phyloP scores from a whole-genome alignment of 2,797 vertebrate genomes.

The Trichosurus vulpecula region DNA sequence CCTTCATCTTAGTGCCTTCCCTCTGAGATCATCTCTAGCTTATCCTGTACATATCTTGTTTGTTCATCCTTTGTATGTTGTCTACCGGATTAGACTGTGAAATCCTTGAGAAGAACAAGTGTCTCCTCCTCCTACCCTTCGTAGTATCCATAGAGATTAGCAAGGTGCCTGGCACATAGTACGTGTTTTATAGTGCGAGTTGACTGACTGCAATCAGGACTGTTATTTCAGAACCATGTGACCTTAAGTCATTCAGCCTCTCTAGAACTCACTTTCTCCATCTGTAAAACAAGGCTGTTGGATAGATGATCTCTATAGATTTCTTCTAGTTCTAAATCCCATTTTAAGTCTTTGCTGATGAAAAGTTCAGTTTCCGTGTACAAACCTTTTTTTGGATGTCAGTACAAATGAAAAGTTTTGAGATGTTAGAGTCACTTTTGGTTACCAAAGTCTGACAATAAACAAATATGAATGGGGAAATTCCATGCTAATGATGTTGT shows the following conservation, averaged over 20 bases:
- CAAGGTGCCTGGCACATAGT: too few species aligned
- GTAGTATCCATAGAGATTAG: too few species aligned
- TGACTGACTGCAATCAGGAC: neutral
- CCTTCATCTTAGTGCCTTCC: neutral
- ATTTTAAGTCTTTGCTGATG: neutral
- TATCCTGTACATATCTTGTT: neutral
- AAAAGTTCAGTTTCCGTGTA: neutral
- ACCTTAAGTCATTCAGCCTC: neutral
- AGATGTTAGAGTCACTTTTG: neutral
- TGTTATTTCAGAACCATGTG: neutral
- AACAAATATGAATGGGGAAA: neutral
- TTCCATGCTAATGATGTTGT: neutral
- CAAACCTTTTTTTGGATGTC: neutral
- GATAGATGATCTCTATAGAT: neutral
- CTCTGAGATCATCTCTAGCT: neutral
- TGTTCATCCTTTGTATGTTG: neutral
- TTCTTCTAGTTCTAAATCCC: neutral
- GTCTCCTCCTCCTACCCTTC: neutral
- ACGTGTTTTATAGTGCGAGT: neutral
- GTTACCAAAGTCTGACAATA: neutral
- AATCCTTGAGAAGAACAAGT: neutral
- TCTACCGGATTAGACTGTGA: neutral
- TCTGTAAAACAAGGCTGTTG: neutral
- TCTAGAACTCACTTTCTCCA: neutral
- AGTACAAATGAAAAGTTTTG: neutral